Percentiles rank a stretch among this genome's conserved stretches.
phyloP scores from a whole-genome alignment of 2,797 vertebrate species.

The Limosa lapponica region DNA sequence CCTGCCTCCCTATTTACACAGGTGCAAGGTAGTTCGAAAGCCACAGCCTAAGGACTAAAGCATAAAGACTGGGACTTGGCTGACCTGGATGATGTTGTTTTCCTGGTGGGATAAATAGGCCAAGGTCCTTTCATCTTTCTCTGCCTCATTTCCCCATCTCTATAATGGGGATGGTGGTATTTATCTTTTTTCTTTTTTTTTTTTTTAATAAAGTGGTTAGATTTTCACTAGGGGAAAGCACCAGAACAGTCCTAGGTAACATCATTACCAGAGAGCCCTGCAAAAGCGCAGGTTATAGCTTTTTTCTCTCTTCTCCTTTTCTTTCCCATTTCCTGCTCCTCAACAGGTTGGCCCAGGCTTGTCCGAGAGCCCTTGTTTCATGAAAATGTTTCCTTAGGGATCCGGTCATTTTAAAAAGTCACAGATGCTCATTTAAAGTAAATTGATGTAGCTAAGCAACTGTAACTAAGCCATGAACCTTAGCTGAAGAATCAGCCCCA shows the following conservation, averaged over 20 bases:
- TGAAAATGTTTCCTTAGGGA: neutral
- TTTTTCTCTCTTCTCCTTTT: neutral
- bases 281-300: neutral
- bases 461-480: neutral
- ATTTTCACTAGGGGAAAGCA: neutral
- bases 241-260: neutral
- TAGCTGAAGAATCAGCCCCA: neutral
- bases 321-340: neutral
- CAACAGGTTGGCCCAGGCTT: neutral
- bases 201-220: neutral
- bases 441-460: neutral
- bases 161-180: neutral
- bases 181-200: neutral
- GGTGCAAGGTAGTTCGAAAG: slow-evolving; percentile 16
- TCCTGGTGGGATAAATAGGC: slow-evolving; percentile 37
- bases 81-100: slow-evolving; percentile 29
- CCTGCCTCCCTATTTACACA: slow-evolving; percentile 54
- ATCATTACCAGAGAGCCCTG: neutral
- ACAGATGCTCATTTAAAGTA: neutral
- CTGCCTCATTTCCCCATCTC: slow-evolving; percentile 30
- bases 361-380: neutral
- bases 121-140: slow-evolving; percentile 40
- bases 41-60: neutral
- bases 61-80: neutral
- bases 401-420: neutral